Evolutionary conservation across 2,113 vertebrate genomes (phyloP).

Genomic region (Neoarius graeffei): DNA sequence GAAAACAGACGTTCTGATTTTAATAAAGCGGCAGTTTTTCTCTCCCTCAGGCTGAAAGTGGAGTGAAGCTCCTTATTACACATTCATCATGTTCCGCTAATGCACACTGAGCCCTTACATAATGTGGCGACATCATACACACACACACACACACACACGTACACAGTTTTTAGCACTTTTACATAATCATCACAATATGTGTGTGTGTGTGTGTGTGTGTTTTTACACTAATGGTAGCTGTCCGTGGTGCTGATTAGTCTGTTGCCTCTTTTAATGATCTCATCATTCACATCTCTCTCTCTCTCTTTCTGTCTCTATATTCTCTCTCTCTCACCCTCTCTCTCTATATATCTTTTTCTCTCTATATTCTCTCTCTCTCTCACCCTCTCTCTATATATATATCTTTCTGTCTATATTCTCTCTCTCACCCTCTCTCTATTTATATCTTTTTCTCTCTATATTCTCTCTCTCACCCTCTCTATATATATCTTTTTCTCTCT

Average conservation of each 20-base stretch:
- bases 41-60: neutral
- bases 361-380: neutral
- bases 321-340: neutral
- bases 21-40: neutral
- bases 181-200: neutral
- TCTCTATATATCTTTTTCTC: neutral
- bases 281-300: neutral
- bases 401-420: too few relatives aligned
- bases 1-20: neutral
- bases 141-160: neutral
- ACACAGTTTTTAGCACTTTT: neutral
- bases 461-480: too few relatives aligned
- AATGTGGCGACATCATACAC: neutral
- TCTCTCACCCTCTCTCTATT: neutral
- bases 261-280: neutral
- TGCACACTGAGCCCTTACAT: neutral
- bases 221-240: conserved; percentile 16
- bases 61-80: conserved; percentile 13
- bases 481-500: too few relatives aligned
- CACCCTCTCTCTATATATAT: too few relatives aligned
- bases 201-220: neutral
- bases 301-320: too few relatives aligned
- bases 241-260: conserved; percentile 46
- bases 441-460: neutral
- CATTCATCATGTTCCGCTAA: conserved; percentile 32